Conservation (phyloP, 2,113 vertebrate genomes). For the Dasyornis broadbenti region DNA sequence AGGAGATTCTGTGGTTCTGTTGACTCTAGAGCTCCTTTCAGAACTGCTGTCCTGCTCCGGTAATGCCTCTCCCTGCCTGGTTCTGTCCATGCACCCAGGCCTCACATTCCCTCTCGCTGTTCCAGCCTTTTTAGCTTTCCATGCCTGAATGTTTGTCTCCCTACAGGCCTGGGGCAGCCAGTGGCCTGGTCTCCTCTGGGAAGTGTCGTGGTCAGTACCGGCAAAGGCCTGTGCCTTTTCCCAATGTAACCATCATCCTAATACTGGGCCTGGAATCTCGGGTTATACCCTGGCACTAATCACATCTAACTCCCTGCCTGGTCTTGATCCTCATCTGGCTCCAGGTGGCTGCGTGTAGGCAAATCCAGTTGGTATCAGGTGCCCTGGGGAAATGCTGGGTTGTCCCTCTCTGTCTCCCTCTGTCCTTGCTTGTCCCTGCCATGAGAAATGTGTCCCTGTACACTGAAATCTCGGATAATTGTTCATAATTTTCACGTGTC, state of each 20-base stretch:
- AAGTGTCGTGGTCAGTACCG: conserved; percentile 63
- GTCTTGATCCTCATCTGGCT: not conserved
- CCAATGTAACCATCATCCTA: conserved; percentile 33
- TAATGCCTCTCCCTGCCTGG: not conserved
- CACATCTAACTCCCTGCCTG: conserved; percentile 38
- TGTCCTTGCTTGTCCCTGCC: not conserved
- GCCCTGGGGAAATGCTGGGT: not conserved
- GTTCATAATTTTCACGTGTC: accelerated
- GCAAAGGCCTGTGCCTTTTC: conserved; percentile 24
- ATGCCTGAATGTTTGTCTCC: conserved; percentile 57
- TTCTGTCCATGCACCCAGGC: not conserved
- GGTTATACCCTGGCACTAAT: conserved; percentile 35
- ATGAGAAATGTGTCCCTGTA: not conserved
- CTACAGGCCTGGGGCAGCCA: conserved; percentile 57
- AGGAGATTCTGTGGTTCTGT: not conserved
- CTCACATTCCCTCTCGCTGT: not conserved
- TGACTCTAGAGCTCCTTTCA: not conserved
- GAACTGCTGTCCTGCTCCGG: not conserved
- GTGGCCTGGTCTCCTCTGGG: conserved; percentile 63
- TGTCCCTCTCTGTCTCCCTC: not conserved
- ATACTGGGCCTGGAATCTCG: conserved; percentile 8
- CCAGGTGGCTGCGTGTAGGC: not conserved
- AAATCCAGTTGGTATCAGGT: not conserved
- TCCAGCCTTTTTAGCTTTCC: not conserved
- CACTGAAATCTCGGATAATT: not conserved